A percentile compares a stretch with the other conserved stretches of the same genome.
These are phyloP conservation scores for Lophochroa leadbeateri DNA, from an alignment of 2,113 vertebrate genomes.

Conservation along the genomic window DNA sequence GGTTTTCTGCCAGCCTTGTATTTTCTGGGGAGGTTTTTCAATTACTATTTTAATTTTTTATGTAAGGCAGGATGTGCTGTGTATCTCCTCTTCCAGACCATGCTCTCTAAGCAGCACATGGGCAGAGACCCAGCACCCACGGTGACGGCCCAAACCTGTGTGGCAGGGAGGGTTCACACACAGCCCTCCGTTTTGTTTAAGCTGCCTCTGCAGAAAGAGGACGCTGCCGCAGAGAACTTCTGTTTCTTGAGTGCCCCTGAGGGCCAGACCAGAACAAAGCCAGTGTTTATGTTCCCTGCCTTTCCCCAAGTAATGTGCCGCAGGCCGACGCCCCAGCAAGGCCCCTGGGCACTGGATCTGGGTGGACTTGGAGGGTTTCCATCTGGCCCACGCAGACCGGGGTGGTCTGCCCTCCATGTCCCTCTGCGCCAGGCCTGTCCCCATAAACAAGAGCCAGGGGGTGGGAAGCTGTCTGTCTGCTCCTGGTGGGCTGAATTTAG, in stretches of 20 bases:
- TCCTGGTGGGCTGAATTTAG: fast-evolving
- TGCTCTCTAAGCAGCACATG: fast-evolving
- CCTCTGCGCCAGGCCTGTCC: fast-evolving
- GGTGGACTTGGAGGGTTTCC: too few relatives aligned
- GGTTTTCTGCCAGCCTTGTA: not conserved
- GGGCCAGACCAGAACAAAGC: not conserved
- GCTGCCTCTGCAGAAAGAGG: not conserved
- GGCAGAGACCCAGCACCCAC: not conserved
- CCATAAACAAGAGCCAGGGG: fast-evolving
- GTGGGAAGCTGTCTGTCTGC: not conserved
- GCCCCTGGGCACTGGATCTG: too few relatives aligned
- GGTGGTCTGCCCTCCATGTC: not conserved
- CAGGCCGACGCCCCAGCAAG: not conserved
- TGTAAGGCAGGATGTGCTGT: not conserved
- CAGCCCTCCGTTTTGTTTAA: not conserved
- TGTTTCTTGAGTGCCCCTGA: not conserved
- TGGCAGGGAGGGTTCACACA: not conserved
- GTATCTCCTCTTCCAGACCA: not conserved
- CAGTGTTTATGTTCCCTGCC: not conserved
- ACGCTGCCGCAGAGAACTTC: fast-evolving
- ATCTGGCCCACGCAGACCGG: too few relatives aligned
- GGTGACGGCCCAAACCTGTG: not conserved
- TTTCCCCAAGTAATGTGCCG: not conserved
- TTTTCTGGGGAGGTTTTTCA: not conserved
- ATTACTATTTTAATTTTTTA: not conserved